Evolutionary conservation across 2,888 invertebrate species (phyloP).

Genomic region (Hipparchia semele): DNA sequence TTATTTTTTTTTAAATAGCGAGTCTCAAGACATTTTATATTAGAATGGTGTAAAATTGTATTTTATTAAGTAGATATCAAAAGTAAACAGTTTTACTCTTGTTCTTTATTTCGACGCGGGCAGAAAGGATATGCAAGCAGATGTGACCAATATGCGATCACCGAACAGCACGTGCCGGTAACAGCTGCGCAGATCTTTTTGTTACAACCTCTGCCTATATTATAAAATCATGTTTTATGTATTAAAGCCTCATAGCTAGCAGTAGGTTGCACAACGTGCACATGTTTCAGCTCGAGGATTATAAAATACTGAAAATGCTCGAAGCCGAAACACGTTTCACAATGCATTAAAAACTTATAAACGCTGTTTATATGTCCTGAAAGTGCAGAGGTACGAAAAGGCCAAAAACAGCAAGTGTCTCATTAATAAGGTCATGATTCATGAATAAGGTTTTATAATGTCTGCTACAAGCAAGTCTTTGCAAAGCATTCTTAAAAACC

Average conservation of each 20-base stretch:
- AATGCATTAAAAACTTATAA: no score
- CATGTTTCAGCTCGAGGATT: no score
- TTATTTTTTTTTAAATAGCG: no score
- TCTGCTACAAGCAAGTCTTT: no score
- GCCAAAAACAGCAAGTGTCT: background rate
- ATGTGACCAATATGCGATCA: slow-evolving; percentile 33
- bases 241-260: background rate
- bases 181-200: slow-evolving; percentile 48
- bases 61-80: background rate
- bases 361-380: no score
- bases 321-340: no score
- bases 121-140: slow-evolving; percentile 25
- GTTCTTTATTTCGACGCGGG: slow-evolving; percentile 5
- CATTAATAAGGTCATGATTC: background rate
- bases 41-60: background rate
- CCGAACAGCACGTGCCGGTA: slow-evolving; percentile 49
- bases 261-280: no score
- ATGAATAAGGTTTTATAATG: no score
- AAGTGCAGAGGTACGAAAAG: no score
- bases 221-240: slow-evolving; percentile 9
- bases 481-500: no score
- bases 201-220: slow-evolving; percentile 14
- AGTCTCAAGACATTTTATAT: no score
- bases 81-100: background rate
- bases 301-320: no score